Conservation (phyloP, 2,888 invertebrate genomes). For the Caenorhabditis sp. region DNA sequence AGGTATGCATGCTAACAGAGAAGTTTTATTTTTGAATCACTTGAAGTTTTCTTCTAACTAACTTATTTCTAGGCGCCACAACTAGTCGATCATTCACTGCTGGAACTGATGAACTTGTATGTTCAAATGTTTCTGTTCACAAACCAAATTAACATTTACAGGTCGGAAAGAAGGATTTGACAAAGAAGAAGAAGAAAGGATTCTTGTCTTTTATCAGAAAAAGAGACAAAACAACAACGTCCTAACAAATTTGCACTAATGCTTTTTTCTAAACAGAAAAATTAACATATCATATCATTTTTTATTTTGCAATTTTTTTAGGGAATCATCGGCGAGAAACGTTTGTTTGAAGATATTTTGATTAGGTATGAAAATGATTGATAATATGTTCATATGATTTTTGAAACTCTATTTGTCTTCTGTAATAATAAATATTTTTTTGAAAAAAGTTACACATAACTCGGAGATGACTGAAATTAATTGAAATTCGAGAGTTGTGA, state of each 20-base stretch:
- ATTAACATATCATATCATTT: background rate
- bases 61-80: slow-evolving; percentile 17
- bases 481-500: too few relatives aligned
- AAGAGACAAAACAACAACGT: slow-evolving; percentile 25
- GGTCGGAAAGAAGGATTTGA: slow-evolving; percentile 16
- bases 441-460: too few relatives aligned
- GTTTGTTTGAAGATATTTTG: background rate
- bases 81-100: slow-evolving; percentile 29
- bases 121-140: too few relatives aligned
- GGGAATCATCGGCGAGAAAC: background rate
- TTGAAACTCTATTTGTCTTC: background rate
- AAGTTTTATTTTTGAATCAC: slow-evolving; percentile 1
- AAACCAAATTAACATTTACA: slow-evolving; percentile 17
- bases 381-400: background rate
- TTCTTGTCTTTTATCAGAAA: slow-evolving; percentile 44
- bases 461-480: too few relatives aligned
- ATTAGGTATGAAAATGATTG: background rate
- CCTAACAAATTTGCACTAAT: background rate
- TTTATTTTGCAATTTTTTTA: background rate
- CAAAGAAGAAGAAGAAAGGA: slow-evolving; percentile 52
- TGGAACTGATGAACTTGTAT: slow-evolving; percentile 33
- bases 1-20: background rate
- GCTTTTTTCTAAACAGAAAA: background rate
- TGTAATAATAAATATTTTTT: background rate
- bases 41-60: too few relatives aligned